Conservation (phyloP, 2,888 invertebrate genomes). For the Allacma fusca region DNA sequence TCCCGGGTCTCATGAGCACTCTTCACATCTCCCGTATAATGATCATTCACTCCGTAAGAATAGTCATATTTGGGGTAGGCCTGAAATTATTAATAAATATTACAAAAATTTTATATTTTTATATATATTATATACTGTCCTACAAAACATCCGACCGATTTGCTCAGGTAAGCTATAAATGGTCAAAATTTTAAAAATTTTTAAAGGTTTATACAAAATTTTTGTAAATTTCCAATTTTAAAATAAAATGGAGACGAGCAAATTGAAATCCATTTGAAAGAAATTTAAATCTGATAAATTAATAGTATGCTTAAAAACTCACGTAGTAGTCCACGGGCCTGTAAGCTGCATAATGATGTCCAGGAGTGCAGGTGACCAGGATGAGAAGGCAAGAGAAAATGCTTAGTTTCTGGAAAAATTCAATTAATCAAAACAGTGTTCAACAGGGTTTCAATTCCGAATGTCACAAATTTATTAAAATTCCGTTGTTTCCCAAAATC, state of each 20-base stretch:
- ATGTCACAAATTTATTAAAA: too few relatives aligned
- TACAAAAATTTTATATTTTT: background rate
- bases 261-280: background rate
- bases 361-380: background rate
- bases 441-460: too few relatives aligned
- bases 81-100: too few relatives aligned
- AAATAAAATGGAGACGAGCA: too few relatives aligned
- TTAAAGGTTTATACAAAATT: too few relatives aligned
- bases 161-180: too few relatives aligned
- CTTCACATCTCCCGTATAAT: slow-evolving; percentile 40
- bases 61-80: slow-evolving; percentile 34
- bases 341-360: slow-evolving; percentile 25
- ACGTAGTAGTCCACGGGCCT: slow-evolving; percentile 28
- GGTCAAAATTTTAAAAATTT: too few relatives aligned
- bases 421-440: too few relatives aligned
- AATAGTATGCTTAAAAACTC: too few relatives aligned
- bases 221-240: too few relatives aligned
- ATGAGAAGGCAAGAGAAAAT: background rate
- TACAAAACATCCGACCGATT: background rate
- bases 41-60: slow-evolving; percentile 38
- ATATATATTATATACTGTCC: background rate
- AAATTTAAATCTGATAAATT: too few relatives aligned
- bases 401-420: slow-evolving; percentile 21
- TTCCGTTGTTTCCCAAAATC: too few relatives aligned
- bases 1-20: slow-evolving; percentile 34